Evolutionary conservation across 2,888 invertebrate genomes (phyloP), one percentile per base, ranked within the genome.

Genomic region (Tigriopus californicus): DNA sequence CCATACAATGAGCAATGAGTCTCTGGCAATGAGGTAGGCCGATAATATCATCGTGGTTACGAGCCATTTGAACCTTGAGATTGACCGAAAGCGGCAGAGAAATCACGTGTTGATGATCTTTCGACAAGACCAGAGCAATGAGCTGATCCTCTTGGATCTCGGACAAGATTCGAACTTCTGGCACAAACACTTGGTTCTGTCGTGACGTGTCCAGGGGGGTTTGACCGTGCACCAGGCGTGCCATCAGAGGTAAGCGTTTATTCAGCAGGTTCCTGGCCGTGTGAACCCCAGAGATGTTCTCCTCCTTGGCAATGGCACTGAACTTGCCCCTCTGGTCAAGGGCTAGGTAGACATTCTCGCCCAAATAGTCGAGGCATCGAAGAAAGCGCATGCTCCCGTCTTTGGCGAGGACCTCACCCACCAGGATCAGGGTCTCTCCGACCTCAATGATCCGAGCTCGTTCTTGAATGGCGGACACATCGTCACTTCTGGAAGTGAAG

Each of bases 201-300:
- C 24, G 20, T 5, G 46, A 24, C 1, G 41, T 20, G 10, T 18
- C 66, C 69, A 85, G 77, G 1, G 91, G 91, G 44, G 85, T 82
- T 57, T 85, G 83, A 40, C 92, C 92, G 68, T 90, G 87, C 4
- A 92, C 90, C 67, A 92, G 76, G 67, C 91, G 79, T 15, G 94
- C 91, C 64, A 90, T 90, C 64, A 94, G 77, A 33, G 94, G 94
- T 74, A 94, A 78, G 64, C 92, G 78, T 72, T 92, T 94, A 64
- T 83, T 81, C 60, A 92, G 74, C 64, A 94, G 75, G 67, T 88
- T 90, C 68, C 83, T 81, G 15, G 90, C 87, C 63, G 86, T 85
- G 71, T 94, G 92, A 18, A 92, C 92, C 42, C 64, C 64, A 69
- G 89, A 87, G 64, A 94, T 90, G 73, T 89, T 90, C 67, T 89